These are phyloP conservation scores for Paracentrotus lividus DNA, from an alignment of 53 echinoderm and acorn worm genomes.

Conservation along the genomic window DNA sequence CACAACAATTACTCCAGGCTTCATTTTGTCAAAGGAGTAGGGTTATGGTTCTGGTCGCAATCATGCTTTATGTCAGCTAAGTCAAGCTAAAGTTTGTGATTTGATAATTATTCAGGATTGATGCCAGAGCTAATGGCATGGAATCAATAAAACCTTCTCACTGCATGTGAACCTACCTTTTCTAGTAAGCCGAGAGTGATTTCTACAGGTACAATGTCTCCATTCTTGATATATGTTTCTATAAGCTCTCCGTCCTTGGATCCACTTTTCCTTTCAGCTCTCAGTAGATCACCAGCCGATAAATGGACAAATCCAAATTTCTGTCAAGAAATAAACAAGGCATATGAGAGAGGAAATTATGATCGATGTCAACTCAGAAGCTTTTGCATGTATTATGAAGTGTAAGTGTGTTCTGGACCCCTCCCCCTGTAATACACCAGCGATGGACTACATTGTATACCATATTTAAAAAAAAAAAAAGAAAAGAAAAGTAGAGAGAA, in stretches of 20 bases:
- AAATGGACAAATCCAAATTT: constrained; percentile 94
- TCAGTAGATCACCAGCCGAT: constrained; percentile 94
- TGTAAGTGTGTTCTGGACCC: no score
- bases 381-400: not conserved
- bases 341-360: not conserved
- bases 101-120: no score
- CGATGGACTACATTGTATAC: no score
- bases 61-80: no score
- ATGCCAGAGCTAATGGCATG: no score
- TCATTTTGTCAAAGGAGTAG: no score
- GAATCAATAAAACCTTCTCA: not conserved
- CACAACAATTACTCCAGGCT: no score
- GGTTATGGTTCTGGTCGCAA: no score
- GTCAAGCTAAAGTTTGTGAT: no score
- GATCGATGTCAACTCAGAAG: not conserved
- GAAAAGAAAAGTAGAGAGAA: not conserved
- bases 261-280: constrained; percentile 87
- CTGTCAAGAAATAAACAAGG: constrained; percentile 67
- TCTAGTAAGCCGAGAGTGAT: constrained; percentile 89
- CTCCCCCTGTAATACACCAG: no score
- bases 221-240: constrained; percentile 87
- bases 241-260: constrained; percentile 89
- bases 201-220: constrained; percentile 93
- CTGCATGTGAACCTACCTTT: constrained; percentile 71
- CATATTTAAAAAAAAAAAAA: not conserved